Base-by-base conservation (phyloP, 2,797 vertebrate species). In the Coregonus sp. region DNA sequence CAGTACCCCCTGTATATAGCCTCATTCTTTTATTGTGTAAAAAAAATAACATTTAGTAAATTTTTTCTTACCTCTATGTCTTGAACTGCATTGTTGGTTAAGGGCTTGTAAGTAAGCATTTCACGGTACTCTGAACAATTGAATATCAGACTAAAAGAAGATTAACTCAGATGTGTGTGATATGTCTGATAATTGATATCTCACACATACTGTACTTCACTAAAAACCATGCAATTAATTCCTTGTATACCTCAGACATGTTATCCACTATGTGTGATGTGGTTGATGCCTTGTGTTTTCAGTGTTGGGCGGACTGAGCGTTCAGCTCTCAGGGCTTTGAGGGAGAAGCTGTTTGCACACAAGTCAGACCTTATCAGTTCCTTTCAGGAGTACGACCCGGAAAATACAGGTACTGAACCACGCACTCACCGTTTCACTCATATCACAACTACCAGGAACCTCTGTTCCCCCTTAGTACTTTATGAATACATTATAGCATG, bases 281-380 rank as follows among this genome's bases (percentile, higher is more conserved):
- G 16, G 54, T 35, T 35, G 33, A 31, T 54, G 54, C 29, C 56
- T 37, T 80, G 14, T 78, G 35, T 68, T 79, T 77, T 25, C 81
- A 98, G 97, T 86, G 92, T 97, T 51, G 95, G 96, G 69, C 92
- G 94, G 88, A 97, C 96, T 0, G 97, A 99, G 82, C 95, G 94
- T 78, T 97, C 97, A 0, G 97, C 97, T 52, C 92, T 98, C n/a
- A 93, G 84, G 88, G 95, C 96, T 29, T 89, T 98, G 75, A 91
- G 93, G 82, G 92, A 95, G 78, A 95, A 96, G 63, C 86, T 99
- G 2, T 98, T 98, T 77, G 92, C 95, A 50, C 96, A 98, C 84
- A 97, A 94, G 79, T 96, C 96, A 0, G 93, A 94, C 40, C 95
- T 98, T 84, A 95, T 96, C 35, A 81, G 78, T 2, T 93, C 93